phyloP scores from a whole-genome alignment of 2,113 vertebrate genomes.

The Sinocyclocheilus anshuiensis region DNA sequence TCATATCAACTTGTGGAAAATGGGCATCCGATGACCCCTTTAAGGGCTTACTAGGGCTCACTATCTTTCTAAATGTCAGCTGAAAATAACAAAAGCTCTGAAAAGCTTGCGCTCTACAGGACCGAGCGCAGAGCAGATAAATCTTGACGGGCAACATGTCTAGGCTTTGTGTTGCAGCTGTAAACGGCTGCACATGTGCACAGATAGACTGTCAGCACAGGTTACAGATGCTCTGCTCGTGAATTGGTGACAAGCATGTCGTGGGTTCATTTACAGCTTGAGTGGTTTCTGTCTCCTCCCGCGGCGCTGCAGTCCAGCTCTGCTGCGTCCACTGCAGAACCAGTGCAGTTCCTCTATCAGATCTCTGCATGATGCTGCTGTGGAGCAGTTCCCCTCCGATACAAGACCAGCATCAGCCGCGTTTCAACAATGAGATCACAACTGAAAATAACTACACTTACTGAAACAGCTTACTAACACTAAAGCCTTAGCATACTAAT shows the following conservation, averaged over 20 bases:
- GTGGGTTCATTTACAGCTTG: constrained; percentile 21
- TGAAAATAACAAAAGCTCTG: neutral
- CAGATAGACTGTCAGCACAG: neutral
- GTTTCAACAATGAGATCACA: neutral
- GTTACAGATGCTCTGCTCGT: constrained; percentile 15
- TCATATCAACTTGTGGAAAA: no score
- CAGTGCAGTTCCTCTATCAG: constrained; percentile 60
- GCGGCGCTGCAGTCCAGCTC: constrained; percentile 68
- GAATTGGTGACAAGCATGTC: neutral
- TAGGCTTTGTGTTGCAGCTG: neutral
- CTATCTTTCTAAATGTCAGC: neutral
- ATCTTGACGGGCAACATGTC: neutral
- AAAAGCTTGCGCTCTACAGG: neutral
- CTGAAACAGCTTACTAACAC: neutral
- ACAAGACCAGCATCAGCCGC: neutral
- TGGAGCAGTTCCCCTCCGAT: constrained; percentile 19
- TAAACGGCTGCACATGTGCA: neutral
- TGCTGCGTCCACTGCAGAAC: constrained; percentile 16
- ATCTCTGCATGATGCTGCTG: constrained; percentile 34
- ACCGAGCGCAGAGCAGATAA: neutral
- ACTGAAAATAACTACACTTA: neutral
- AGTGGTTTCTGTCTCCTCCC: constrained; percentile 45
- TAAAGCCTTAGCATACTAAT: neutral
- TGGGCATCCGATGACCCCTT: no score
- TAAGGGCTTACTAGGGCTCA: neutral